A percentile compares a stretch with the other conserved stretches of the same genome.
These are phyloP conservation scores for Trachythela sp. DNA, from an alignment of 64 coral and sea anemone genomes.

Conservation along the genomic window DNA sequence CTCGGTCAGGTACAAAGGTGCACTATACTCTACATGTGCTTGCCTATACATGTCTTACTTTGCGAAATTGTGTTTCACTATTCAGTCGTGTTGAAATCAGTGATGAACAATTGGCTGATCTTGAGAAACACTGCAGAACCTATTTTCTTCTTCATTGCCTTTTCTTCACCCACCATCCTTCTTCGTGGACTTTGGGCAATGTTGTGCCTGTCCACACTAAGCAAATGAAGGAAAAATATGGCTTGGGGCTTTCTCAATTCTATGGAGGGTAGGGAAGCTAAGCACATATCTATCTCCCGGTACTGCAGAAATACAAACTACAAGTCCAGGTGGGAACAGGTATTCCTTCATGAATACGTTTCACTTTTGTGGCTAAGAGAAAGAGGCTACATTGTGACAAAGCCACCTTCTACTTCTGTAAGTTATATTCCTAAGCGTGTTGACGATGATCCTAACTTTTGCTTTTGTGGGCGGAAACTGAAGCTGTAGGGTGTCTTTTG, in stretches of 20 bases:
- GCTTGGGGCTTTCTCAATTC: neutral
- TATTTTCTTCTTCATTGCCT: neutral
- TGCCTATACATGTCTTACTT: constrained; percentile 27
- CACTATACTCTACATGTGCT: constrained; percentile 30
- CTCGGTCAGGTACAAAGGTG: constrained; percentile 8
- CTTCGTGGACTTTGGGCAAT: neutral
- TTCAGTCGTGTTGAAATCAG: constrained; percentile 7
- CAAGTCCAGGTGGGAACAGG: neutral
- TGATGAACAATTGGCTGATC: neutral
- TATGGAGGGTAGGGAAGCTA: constrained; percentile 24
- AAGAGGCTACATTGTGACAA: neutral
- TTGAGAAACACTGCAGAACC: neutral
- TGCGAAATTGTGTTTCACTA: constrained; percentile 33
- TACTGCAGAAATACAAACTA: constrained; percentile 15
- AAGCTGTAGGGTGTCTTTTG: neutral
- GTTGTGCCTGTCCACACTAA: neutral
- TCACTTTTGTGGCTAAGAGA: neutral
- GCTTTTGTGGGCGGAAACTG: neutral
- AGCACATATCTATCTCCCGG: neutral
- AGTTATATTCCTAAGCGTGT: neutral
- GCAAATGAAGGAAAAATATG: neutral
- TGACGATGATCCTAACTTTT: neutral
- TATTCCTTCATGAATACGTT: constrained; percentile 4
- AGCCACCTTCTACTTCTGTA: neutral
- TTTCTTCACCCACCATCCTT: neutral